Evolutionary conservation across 2,113 vertebrate species (phyloP).

Genomic region (Nothobranchius furzeri): DNA sequence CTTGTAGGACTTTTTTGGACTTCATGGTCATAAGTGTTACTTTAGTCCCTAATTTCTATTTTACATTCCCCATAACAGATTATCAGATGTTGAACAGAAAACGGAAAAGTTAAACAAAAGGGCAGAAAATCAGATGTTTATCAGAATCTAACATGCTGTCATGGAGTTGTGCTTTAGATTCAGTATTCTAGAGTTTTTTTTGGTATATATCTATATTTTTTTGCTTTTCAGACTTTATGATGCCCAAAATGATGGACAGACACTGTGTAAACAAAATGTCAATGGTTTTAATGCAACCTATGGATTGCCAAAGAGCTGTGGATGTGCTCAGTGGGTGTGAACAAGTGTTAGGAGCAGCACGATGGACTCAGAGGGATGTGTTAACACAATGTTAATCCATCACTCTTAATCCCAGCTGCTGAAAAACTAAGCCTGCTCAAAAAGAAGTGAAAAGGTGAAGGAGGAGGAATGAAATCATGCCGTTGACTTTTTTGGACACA

Average conservation of each 20-base stretch:
- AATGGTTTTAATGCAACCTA: constrained; percentile 81
- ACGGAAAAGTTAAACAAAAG: constrained; percentile 42
- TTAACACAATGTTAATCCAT: constrained; percentile 17
- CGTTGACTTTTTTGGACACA: constrained; percentile 81
- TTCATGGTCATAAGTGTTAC: constrained; percentile 57
- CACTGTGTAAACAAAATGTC: constrained; percentile 74
- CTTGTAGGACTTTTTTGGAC: constrained; percentile 67
- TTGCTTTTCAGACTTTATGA: constrained; percentile 74
- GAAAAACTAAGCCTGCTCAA: constrained; percentile 35
- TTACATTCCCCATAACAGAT: constrained; percentile 57
- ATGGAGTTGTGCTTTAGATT: constrained; percentile 75
- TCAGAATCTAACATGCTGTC: constrained; percentile 75
- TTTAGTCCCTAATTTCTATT: constrained; percentile 56
- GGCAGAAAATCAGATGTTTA: constrained; percentile 64
- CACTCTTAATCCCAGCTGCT: constrained; percentile 21
- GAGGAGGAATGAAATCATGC: constrained; percentile 38
- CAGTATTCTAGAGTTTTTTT: constrained; percentile 75
- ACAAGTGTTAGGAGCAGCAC: constrained; percentile 40
- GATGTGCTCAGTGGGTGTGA: constrained; percentile 41
- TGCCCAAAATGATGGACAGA: constrained; percentile 65
- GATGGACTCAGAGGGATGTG: constrained; percentile 22
- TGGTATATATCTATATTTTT: constrained; percentile 75
- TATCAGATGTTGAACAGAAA: constrained; percentile 48
- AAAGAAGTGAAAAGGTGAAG: constrained; percentile 20
- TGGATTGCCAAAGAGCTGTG: constrained; percentile 81